Evolutionary conservation across 2,888 invertebrate species (phyloP), one percentile per base, ranked within the genome.

Genomic region (Mythimna lalbum): DNA sequence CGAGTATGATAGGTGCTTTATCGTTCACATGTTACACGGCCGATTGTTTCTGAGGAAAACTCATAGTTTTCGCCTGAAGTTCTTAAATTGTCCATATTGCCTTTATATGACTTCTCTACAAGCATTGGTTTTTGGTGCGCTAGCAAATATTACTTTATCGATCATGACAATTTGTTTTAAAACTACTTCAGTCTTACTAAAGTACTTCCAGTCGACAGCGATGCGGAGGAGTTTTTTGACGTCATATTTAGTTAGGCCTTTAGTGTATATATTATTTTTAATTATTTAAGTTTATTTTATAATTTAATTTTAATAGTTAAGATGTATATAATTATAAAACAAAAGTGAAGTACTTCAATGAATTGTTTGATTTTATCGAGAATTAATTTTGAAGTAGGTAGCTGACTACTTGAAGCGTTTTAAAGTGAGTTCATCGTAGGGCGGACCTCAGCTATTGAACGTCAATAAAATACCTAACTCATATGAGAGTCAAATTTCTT

Each of bases 1-100:
- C 88, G 74, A 82, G 85, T 86, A 88, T 89, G 91, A 93, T 93
- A 92, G 88, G 84, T 90, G 88, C 83, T 89, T 91, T 92, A 92
- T 91, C 92, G 89, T 86, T 83, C 85, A 86, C 83, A 87, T 88
- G 83, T 84, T 66, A 83, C 78, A 83, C 75, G 69, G 75, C 61
- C 81, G 83, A 87, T 88, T 89, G 88, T 90, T 90, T 90, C 87
- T 85, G 85, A 86, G 86, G 87, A 87, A 89, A 86, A 88, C 86
- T 88, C 84, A 84, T 78, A 68, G 76, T 79, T 81, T 80, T 75
- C 71, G 64, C 70, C 70, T 74, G 70, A 55, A 66, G 10, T 33
- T 63, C 47, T 78, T 43, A 4, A 52, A 60, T 17, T 60, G 52
- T 56, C 64, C 23, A 10, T 49, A 17, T n/a, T 55, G 47, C 23